These are phyloP conservation scores for Ecdyonurus torrentis DNA, from an alignment of 2,888 invertebrate species.

Conservation along the genomic window DNA sequence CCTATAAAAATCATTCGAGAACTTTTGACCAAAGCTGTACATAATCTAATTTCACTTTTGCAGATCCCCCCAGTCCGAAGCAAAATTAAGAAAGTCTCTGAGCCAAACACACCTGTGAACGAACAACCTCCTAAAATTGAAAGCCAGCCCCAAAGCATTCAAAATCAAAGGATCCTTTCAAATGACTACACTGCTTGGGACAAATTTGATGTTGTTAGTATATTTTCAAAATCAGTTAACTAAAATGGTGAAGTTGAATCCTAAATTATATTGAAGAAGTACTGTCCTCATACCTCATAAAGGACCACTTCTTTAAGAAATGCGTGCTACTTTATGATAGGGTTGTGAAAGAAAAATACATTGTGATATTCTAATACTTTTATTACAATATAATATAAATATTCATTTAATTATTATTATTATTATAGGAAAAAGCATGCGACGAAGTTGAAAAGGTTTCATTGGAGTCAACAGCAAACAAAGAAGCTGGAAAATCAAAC, in stretches of 20 bases:
- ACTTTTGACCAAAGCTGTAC: background rate
- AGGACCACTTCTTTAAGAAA: no score
- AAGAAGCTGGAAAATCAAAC: constrained; percentile 17
- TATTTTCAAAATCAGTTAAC: no score
- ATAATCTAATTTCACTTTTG: background rate
- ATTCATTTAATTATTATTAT: constrained; percentile 8
- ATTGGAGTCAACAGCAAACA: constrained; percentile 18
- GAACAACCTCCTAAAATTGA: constrained; percentile 3
- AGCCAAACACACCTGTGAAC: background rate
- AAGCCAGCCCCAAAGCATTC: no score
- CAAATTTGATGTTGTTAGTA: constrained; percentile 55
- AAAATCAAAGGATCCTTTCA: constrained; percentile 34
- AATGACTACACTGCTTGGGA: constrained; percentile 60
- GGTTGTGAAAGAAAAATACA: no score
- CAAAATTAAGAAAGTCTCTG: constrained; percentile 22
- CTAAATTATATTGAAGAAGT: no score
- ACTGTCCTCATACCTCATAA: no score
- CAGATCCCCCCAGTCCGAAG: constrained; percentile 34
- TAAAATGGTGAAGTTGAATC: no score
- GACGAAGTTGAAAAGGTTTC: constrained; percentile 35
- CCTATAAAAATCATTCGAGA: no score
- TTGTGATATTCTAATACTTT: no score
- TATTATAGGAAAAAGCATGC: constrained; percentile 42
- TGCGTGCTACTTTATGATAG: no score
- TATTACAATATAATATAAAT: constrained; percentile 3